Percentiles rank a stretch among this genome's conserved stretches.
Conservation (phyloP, 2,113 vertebrate genomes). For the Canis aureus region DNA sequence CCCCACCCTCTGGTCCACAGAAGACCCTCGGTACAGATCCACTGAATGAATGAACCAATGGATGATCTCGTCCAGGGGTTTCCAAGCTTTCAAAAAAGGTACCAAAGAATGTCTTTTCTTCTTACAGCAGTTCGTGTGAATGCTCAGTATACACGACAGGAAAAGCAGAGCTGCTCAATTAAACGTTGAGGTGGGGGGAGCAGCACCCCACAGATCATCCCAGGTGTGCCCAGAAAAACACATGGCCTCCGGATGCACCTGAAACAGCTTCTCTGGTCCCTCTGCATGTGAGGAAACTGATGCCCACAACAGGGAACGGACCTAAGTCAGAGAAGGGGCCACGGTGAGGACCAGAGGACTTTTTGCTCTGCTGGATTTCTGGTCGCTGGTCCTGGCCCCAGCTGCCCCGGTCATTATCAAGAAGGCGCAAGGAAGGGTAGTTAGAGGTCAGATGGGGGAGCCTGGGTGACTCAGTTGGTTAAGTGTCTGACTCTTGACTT, state of each 20-base stretch:
- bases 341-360: background rate
- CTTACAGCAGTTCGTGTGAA: background rate
- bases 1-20: background rate
- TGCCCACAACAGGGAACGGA: background rate
- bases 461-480: background rate
- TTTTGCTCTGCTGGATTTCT: background rate
- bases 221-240: background rate
- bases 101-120: background rate
- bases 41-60: accelerated
- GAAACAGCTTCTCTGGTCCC: background rate
- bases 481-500: background rate
- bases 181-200: no score
- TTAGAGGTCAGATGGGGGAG: background rate
- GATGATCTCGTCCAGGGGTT: background rate
- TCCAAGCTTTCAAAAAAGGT: background rate
- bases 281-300: background rate
- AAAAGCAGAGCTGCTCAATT: background rate
- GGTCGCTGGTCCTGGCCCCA: accelerated
- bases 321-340: background rate
- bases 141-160: background rate
- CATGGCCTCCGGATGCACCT: background rate
- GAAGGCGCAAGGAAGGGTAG: background rate
- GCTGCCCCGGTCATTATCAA: background rate
- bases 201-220: no score
- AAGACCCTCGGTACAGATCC: accelerated